Base-by-base conservation (phyloP, 2,888 invertebrate genomes). In the Notocelia uddmanniana region DNA sequence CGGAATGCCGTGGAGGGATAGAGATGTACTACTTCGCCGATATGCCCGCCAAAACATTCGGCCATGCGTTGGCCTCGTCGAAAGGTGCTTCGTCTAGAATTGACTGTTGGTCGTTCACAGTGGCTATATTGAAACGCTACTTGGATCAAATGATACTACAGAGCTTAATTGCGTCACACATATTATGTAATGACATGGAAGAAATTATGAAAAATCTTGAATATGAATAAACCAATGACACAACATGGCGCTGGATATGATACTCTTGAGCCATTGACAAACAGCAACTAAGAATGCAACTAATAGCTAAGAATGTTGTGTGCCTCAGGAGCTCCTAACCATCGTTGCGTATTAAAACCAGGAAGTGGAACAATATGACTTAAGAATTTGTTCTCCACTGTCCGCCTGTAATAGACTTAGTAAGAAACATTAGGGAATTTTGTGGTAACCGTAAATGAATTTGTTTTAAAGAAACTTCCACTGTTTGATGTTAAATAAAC, bases 401-500 rank as follows among this genome's bases (percentile, higher is more conserved):
- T 68, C 54, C 60, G 62, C 63, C 67, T 72, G 55, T 70, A 69
- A 62, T 70, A 72, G 72, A 57, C 52, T 67, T 72, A 68, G 68
- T 62, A 37, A 62, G 72, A 50, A 57, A 62, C 37, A n/a, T 60
- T 54, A 72, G 71, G 48, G 50, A 68, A 62, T 72, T 60, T 31
- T 62, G 60, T 72, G 60, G 62, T 68, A 67, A 60, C 71, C 55
- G 3, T 54, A 68, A 31, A 41, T 55, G 9, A 37, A 62, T 50
- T 54, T 62, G 50, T 72, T 57, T 62, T 62, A 26, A 34, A 55
- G 74, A 77, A 76, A 77, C 85, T 85, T 79, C 80, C 81, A 84
- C 86, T 79, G 85, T 83, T 87, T 86, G 82, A 88, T 91, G 88
- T 91, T 86, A 80, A 92, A 85, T 92, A 91, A 91, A 91, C 83